These are phyloP conservation scores for Tapirus indicus DNA, from an alignment of 2,797 vertebrate genomes.

Conservation along the genomic window DNA sequence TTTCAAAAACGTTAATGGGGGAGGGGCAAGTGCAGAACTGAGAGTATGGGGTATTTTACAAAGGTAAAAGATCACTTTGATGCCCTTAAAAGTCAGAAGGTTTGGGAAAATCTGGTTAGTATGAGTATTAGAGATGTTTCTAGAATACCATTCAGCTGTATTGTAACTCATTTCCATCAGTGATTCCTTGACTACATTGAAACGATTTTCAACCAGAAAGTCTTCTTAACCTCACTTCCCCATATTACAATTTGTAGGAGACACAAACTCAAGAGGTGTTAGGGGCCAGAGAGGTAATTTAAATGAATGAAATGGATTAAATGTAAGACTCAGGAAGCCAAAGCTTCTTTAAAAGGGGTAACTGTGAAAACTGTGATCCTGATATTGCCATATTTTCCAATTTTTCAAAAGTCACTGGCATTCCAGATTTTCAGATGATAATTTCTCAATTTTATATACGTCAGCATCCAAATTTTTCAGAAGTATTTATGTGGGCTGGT, in stretches of 20 bases:
- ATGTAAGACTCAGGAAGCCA: background rate
- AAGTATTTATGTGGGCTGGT: slow-evolving; percentile 16
- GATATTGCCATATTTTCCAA: background rate
- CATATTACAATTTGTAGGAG: background rate
- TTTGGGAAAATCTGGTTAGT: slow-evolving; percentile 3
- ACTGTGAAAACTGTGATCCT: background rate
- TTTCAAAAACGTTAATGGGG: background rate
- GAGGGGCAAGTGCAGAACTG: background rate
- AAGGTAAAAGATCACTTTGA: slow-evolving; percentile 17
- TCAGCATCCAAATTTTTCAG: background rate
- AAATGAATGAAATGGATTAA: background rate
- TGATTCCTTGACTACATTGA: background rate
- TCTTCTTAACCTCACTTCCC: background rate
- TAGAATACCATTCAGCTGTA: background rate
- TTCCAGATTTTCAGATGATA: background rate
- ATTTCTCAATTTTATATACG: background rate
- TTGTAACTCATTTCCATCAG: background rate
- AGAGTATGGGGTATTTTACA: slow-evolving; percentile 3
- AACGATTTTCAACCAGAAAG: slow-evolving; percentile 26
- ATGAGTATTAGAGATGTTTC: background rate
- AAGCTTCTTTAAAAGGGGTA: background rate
- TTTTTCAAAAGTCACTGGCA: background rate
- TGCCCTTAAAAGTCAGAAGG: background rate
- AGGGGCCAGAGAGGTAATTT: background rate
- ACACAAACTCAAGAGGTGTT: background rate